Conservation (phyloP, 2,888 invertebrate species). For the Netelia fuscicornis region DNA sequence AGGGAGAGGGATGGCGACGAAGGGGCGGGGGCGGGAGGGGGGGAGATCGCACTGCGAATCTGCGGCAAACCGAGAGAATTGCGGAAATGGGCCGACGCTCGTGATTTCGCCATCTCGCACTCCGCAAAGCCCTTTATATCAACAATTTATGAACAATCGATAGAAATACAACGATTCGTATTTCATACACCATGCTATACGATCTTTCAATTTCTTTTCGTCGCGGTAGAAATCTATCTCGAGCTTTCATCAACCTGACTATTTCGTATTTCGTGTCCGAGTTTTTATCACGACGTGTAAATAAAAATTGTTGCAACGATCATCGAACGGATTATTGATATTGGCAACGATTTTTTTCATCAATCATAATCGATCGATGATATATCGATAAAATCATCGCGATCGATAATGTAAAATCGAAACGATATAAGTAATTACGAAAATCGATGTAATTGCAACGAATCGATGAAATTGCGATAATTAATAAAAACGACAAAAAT, state of each 20-base stretch:
- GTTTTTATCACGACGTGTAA: too few species aligned
- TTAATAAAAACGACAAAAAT: too few species aligned
- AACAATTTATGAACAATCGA: slow-evolving; percentile 14
- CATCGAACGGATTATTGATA: too few species aligned
- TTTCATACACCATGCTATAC: not conserved
- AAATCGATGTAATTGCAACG: too few species aligned
- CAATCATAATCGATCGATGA: too few species aligned
- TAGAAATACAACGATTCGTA: not conserved
- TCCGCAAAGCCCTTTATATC: slow-evolving; percentile 33
- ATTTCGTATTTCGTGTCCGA: too few species aligned
- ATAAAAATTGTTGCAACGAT: too few species aligned
- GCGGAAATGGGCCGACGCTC: slow-evolving; percentile 57
- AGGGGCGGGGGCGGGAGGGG: not conserved
- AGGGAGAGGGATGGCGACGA: not conserved
- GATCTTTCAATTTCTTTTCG: not conserved
- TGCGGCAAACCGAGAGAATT: slow-evolving; percentile 64
- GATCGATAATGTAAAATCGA: too few species aligned
- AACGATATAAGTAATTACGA: too few species aligned
- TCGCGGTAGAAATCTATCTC: not conserved
- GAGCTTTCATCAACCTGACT: not conserved
- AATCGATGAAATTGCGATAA: too few species aligned
- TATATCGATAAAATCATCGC: too few species aligned
- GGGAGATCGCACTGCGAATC: slow-evolving; percentile 10
- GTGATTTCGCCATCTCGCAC: slow-evolving; percentile 68
- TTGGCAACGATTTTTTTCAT: too few species aligned